These are phyloP conservation scores for Neotragus pygmaeus DNA, from an alignment of 2,113 vertebrate species.

Conservation along the genomic window DNA sequence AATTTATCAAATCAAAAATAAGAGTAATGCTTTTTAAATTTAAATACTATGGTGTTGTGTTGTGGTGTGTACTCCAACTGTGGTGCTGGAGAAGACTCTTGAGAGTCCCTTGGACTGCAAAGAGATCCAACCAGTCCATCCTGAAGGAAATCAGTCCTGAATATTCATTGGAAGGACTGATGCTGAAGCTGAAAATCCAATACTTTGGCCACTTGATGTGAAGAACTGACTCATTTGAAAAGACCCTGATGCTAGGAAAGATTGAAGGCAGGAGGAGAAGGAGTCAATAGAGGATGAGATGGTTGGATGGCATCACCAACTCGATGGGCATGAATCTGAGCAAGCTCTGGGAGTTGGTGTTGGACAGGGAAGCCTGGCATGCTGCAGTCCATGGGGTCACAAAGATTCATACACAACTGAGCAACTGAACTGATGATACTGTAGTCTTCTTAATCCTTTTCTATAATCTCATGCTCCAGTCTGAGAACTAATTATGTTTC, in stretches of 20 bases:
- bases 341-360: neutral
- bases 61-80: neutral
- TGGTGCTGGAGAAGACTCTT: neutral
- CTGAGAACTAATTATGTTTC: constrained; percentile 7
- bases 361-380: neutral
- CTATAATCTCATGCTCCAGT: neutral
- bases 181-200: neutral
- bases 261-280: neutral
- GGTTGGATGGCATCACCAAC: neutral
- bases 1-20: constrained; percentile 19
- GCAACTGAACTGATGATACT: neutral
- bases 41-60: neutral
- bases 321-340: neutral
- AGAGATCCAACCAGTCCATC: neutral
- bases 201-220: neutral
- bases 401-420: fast-evolving
- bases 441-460: neutral
- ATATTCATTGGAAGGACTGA: neutral
- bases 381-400: fast-evolving
- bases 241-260: neutral
- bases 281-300: neutral
- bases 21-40: neutral
- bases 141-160: neutral
- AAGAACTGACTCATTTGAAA: neutral
- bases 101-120: neutral